Base-by-base conservation (phyloP, 2,113 vertebrate species). In the Clarias batrachus region DNA sequence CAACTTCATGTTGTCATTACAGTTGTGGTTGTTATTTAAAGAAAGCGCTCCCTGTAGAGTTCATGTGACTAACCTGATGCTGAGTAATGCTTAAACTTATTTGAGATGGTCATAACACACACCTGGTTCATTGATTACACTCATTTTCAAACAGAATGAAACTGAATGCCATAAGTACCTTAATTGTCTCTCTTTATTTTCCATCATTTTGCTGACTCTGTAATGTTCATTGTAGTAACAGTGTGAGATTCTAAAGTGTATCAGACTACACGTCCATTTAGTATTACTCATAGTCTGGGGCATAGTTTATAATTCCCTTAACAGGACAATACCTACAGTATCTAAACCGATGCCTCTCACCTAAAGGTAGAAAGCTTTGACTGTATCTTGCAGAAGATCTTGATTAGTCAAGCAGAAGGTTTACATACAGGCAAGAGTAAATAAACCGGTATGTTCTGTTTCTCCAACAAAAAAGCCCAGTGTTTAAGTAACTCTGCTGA, bases 381-480 rank as follows among this genome's bases (percentile, higher is more conserved):
- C 13, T 27, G 25, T 78, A 78, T 81, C 57, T 41, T 41, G 30
- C 13, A 25, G 5, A 1, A 12, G 57, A 81, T 62, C 57, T 41
- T 25, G 19, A 30, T 78, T 54, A 59, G n/a, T 30, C 33, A 60
- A 60, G n/a, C 14, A 59, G 56, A 41, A 37, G 30, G 27, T 81
- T 81, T 62, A 62, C 57, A 60, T 7, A 62, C 57, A n/a, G 33
- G 19, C 21, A 41, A 23, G 30, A 41, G 57, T 7, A 81, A 81
- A 81, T 81, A 81, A 81, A 81, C 78, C 57, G 78, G 78, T 80
- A 80, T 60, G 57, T 60, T 60, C 78, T 62, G 57, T 81, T 81
- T 41, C 78, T 81, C 13, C 10, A 62, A 60, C 56, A 37, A 37
- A 80, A 33, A 80, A 62, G 56, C 57, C 30, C n/a, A 79, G n/a